Evolutionary conservation across 1,140 invertebrate species (phyloP), one percentile per base, ranked within the genome.

Genomic region (Papilio helenus): DNA sequence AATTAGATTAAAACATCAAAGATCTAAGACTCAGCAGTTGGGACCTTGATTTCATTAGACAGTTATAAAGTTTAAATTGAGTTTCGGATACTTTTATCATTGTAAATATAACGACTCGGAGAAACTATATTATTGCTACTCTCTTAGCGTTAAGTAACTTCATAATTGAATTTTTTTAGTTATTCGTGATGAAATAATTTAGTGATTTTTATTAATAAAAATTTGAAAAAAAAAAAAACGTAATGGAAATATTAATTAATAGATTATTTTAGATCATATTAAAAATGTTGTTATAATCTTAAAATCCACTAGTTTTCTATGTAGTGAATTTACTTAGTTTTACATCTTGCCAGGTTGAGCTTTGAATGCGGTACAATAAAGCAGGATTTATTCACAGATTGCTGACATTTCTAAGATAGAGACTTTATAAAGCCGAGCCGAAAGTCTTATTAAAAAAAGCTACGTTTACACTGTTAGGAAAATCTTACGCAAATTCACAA

Each of bases 371-470:
- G 88, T 87, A 92, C 90, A 93, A 93, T 93, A 93, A 94, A 94
- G 90, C 89, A 89, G 92, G 91, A 92, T 93, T 94, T 92, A 85
- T 86, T 85, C 87, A 86, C 89, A 93, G 92, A 93, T 94, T 90
- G 90, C 92, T 92, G 92, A 93, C 93, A 93, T 93, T 92, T 92
- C 90, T 83, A 87, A 91, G 87, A 90, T 89, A 88, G 83, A 90
- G 90, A 89, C 87, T 86, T 83, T 86, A 88, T 90, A 92, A 90
- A 89, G 29, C 83, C 84, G 82, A 49, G 81, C 85, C 85, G 82
- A 85, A 88, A 89, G 85, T 92, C 88, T 93, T 94, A 93, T 93
- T 94, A 93, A 93, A 93, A 61, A 93, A 90, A 88, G 88, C 87
- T 92, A 88, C 89, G 90, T 92, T 91, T 83, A 87, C 81, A 81